phyloP scores from a whole-genome alignment of 1,140 invertebrate genomes.

The Drosophila lini region DNA sequence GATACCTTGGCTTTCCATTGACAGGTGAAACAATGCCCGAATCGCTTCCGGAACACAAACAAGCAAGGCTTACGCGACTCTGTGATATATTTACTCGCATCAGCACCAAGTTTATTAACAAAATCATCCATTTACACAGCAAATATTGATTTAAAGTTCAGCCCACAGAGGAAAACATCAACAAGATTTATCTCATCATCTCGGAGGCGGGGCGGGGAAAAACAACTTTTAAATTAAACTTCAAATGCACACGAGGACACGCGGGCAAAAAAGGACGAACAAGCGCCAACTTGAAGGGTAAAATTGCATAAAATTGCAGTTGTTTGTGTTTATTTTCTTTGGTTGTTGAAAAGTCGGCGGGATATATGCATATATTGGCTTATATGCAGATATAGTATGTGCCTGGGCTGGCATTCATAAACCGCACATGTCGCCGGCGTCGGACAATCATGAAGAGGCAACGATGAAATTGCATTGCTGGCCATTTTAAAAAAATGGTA shows the following conservation, averaged over 20 bases:
- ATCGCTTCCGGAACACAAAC: background rate
- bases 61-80: slow-evolving; percentile 1
- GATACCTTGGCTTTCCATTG: slow-evolving; percentile 16
- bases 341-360: background rate
- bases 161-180: slow-evolving; percentile 11
- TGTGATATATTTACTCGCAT: slow-evolving; percentile 26
- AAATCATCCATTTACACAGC: slow-evolving; percentile 31
- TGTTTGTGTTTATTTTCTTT: slow-evolving; percentile 43
- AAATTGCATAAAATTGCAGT: slow-evolving; percentile 51
- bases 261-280: background rate
- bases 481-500: slow-evolving; percentile 37
- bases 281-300: slow-evolving; percentile 11
- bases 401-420: slow-evolving; percentile 52
- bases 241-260: slow-evolving; percentile 26
- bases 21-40: slow-evolving; percentile 5
- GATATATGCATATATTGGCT: background rate
- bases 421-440: slow-evolving; percentile 51
- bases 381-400: slow-evolving; percentile 4
- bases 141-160: slow-evolving; percentile 58
- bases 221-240: slow-evolving; percentile 55
- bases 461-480: slow-evolving; percentile 46
- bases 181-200: slow-evolving; percentile 37
- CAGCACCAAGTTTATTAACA: slow-evolving; percentile 52
- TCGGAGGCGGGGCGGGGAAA: background rate
- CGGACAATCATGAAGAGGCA: slow-evolving; percentile 26